Conservation (phyloP, 2,797 vertebrate species). For the Tokudaia tokunoshimensis region DNA sequence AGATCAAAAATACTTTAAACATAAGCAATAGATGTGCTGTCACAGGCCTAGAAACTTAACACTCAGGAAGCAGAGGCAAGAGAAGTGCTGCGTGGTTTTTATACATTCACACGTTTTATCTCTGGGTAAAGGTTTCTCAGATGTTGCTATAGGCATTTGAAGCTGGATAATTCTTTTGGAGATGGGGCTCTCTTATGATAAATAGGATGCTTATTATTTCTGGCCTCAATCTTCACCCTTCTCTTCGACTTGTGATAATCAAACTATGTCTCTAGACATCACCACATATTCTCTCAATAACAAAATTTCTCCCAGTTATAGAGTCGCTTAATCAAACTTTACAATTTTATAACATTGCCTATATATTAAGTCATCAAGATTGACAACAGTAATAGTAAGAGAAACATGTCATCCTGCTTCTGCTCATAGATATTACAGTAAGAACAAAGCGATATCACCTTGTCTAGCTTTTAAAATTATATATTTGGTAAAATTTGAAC, state of each 20-base stretch:
- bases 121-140: not conserved
- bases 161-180: not conserved
- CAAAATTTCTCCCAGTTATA: not conserved
- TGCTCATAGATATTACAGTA: not conserved
- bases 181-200: not conserved
- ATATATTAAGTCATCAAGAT: conserved; percentile 46
- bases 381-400: not conserved
- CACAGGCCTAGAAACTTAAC: not conserved
- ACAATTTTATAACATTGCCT: not conserved
- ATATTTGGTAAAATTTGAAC: not conserved
- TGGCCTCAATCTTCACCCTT: not conserved
- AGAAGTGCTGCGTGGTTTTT: not conserved
- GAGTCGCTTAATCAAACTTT: not conserved
- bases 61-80: not conserved
- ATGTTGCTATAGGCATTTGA: not conserved
- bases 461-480: conserved; percentile 31
- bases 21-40: not conserved
- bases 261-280: conserved; percentile 8
- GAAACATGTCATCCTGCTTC: conserved; percentile 10
- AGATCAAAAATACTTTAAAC: not conserved
- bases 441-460: not conserved
- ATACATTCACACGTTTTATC: not conserved
- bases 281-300: not conserved
- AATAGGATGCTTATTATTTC: not conserved
- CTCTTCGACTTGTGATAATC: not conserved